These are phyloP conservation scores for Rhysida immarginata DNA, from an alignment of 1,140 invertebrate species.

Conservation along the genomic window DNA sequence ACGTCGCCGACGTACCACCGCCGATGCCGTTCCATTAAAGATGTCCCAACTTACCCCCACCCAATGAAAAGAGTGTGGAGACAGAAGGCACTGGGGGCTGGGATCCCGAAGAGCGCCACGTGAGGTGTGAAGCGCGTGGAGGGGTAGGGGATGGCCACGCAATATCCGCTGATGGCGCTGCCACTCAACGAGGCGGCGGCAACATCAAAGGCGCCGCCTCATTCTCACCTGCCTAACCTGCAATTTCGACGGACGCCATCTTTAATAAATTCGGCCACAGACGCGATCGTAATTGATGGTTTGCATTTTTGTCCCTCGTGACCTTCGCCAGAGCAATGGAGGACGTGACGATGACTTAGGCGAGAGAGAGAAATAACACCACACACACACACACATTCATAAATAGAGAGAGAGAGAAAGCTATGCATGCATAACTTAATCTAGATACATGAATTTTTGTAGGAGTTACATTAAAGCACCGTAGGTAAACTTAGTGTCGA, in stretches of 20 bases:
- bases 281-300: constrained; percentile 3
- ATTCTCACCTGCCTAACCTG: neutral
- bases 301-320: constrained; percentile 3
- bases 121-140: neutral
- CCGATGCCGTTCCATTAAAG: too few species aligned
- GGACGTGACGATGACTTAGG: neutral
- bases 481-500: too few species aligned
- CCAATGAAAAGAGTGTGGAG: too few species aligned
- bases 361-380: neutral
- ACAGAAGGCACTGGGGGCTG: neutral
- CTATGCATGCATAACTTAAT: too few species aligned
- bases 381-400: too few species aligned
- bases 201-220: neutral
- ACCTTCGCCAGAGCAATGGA: neutral
- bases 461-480: too few species aligned
- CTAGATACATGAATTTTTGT: too few species aligned
- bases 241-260: neutral
- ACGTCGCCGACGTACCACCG: too few species aligned
- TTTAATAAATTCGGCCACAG: constrained; percentile 1
- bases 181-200: neutral
- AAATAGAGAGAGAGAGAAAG: too few species aligned
- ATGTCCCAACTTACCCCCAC: too few species aligned
- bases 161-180: constrained; percentile 3
- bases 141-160: neutral
- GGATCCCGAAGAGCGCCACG: neutral